phyloP scores from a whole-genome alignment of 1,140 invertebrate species.

The Drosophila ironensis region DNA sequence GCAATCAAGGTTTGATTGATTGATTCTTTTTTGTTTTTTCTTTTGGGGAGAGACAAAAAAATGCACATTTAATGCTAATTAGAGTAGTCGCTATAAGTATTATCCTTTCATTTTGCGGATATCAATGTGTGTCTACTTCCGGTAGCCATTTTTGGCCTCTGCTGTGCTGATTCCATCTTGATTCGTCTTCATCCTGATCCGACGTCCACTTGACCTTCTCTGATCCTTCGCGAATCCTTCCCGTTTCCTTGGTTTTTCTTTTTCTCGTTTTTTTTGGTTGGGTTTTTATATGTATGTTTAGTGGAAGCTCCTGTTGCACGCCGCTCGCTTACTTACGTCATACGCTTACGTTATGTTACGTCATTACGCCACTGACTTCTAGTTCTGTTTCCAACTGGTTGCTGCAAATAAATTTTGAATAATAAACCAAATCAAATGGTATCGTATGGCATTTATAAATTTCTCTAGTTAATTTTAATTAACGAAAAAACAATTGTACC shows the following conservation, averaged over 20 bases:
- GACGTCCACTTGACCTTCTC: background rate
- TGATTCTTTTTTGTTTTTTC: background rate
- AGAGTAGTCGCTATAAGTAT: constrained; percentile 37
- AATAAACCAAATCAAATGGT: background rate
- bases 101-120: background rate
- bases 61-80: constrained; percentile 55
- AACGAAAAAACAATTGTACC: no score
- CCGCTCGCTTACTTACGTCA: constrained; percentile 49
- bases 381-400: constrained; percentile 88
- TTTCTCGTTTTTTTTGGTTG: constrained; percentile 9
- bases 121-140: background rate
- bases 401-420: constrained; percentile 81
- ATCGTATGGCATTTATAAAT: no score
- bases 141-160: constrained; percentile 11
- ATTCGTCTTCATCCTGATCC: no score
- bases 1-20: constrained; percentile 39
- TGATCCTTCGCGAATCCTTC: background rate
- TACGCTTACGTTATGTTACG: constrained; percentile 38
- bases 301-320: constrained; percentile 81
- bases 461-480: no score
- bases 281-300: constrained; percentile 66
- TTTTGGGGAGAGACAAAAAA: constrained; percentile 27
- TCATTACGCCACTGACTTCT: constrained; percentile 40
- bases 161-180: no score
- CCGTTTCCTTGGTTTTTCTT: background rate